Percentiles rank a stretch among this genome's conserved stretches.
phyloP scores from a whole-genome alignment of 2,113 vertebrate species.

The Nicator chloris region DNA sequence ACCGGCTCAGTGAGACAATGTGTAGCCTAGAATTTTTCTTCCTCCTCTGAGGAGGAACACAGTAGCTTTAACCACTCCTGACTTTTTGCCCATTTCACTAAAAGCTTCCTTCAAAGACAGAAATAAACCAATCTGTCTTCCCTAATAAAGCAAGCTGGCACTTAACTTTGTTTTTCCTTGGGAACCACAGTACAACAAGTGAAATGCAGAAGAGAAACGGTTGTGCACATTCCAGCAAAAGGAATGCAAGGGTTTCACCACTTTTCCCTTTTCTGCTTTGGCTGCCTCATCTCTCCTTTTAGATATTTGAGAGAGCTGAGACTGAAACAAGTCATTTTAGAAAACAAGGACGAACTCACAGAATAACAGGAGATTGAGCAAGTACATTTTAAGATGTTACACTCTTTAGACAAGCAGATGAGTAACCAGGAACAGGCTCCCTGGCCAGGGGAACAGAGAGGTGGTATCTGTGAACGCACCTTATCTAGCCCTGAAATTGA shows the following conservation, averaged over 20 bases:
- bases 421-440: background rate
- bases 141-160: slow-evolving; percentile 55
- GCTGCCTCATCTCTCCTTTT: background rate
- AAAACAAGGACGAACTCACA: background rate
- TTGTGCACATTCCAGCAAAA: slow-evolving; percentile 10
- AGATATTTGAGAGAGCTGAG: background rate
- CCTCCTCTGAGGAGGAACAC: background rate
- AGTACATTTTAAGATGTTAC: background rate
- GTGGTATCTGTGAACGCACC: background rate
- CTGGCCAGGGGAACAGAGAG: background rate
- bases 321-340: background rate
- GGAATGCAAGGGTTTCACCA: slow-evolving; percentile 28
- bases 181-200: slow-evolving; percentile 50
- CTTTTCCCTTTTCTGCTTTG: background rate
- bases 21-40: background rate
- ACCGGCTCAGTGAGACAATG: background rate
- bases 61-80: background rate
- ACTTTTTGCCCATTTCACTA: slow-evolving; percentile 45
- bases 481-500: background rate
- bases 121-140: slow-evolving; percentile 54
- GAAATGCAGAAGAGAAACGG: slow-evolving; percentile 10
- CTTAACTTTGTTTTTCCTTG: slow-evolving; percentile 50
- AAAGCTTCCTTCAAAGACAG: slow-evolving; percentile 41
- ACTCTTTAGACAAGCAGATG: background rate
- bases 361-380: background rate